Conservation (phyloP, 2,888 invertebrate species). For the Troglohyphantes excavatus region DNA sequence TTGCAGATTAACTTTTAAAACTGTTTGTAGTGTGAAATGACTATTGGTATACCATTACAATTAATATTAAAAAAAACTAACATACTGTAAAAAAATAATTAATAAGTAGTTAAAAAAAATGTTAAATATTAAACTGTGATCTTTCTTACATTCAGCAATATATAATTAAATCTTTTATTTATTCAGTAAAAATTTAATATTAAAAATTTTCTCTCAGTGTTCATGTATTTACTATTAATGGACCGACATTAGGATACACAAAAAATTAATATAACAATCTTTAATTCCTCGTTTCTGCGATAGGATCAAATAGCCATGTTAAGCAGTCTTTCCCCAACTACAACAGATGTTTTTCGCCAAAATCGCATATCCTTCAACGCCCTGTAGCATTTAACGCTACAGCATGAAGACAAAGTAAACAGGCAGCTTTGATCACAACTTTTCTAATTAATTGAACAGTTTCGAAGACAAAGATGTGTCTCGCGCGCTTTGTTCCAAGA, state of each 20-base stretch:
- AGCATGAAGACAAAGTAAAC: constrained; percentile 30
- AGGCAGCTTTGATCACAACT: background rate
- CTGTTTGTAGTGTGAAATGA: no score
- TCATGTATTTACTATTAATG: background rate
- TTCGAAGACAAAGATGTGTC: constrained; percentile 63
- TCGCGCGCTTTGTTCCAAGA: constrained; percentile 2
- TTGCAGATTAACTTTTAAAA: no score
- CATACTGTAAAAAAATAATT: no score
- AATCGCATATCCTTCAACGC: constrained; percentile 12
- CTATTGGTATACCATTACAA: no score
- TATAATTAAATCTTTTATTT: background rate
- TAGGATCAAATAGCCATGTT: background rate
- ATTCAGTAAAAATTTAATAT: background rate
- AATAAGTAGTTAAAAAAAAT: no score
- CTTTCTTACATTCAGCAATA: background rate
- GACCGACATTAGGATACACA: background rate
- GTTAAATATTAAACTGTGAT: no score
- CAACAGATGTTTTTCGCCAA: constrained; percentile 15
- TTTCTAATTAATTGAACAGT: constrained; percentile 65
- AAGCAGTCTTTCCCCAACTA: constrained; percentile 25
- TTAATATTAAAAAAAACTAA: no score
- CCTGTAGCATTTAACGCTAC: background rate
- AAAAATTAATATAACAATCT: constrained; percentile 3
- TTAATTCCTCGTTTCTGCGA: background rate
- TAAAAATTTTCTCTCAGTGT: background rate